Percentiles rank a stretch among this genome's conserved stretches.
Evolutionary conservation across 2,113 vertebrate genomes (phyloP).

Genomic region (Sardina pilchardus): DNA sequence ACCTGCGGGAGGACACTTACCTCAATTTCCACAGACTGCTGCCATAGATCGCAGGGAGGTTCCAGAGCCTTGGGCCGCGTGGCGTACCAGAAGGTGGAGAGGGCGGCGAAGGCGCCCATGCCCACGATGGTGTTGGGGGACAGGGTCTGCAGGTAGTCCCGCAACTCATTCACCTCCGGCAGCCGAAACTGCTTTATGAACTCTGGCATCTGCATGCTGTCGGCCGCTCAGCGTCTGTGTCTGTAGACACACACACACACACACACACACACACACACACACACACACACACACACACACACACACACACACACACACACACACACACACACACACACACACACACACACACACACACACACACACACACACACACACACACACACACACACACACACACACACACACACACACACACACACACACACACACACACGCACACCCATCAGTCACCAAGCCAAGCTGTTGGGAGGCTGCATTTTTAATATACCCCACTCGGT

Average conservation of each 20-base stretch:
- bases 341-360: too few relatives aligned
- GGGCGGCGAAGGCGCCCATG: slow-evolving; percentile 82
- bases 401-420: neutral
- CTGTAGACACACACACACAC: slow-evolving; percentile 17
- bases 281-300: neutral
- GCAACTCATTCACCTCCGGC: slow-evolving; percentile 81
- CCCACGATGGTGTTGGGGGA: slow-evolving; percentile 84
- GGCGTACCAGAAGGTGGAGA: slow-evolving; percentile 86
- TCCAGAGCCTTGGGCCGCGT: slow-evolving; percentile 83
- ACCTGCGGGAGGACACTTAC: slow-evolving; percentile 65
- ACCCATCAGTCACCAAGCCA: neutral
- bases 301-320: neutral
- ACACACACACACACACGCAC: neutral
- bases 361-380: too few relatives aligned
- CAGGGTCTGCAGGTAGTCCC: slow-evolving; percentile 78
- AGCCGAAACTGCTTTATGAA: slow-evolving; percentile 78
- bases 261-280: neutral
- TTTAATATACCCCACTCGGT: neutral
- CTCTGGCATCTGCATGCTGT: slow-evolving; percentile 80
- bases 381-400: neutral
- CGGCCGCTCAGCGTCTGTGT: slow-evolving; percentile 6
- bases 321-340: neutral
- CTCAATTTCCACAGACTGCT: slow-evolving; percentile 87
- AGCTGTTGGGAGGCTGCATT: neutral
- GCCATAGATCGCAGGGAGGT: slow-evolving; percentile 78